Evolutionary conservation across 2,113 vertebrate genomes (phyloP).

Genomic region (Oreochromis tanganicae): DNA sequence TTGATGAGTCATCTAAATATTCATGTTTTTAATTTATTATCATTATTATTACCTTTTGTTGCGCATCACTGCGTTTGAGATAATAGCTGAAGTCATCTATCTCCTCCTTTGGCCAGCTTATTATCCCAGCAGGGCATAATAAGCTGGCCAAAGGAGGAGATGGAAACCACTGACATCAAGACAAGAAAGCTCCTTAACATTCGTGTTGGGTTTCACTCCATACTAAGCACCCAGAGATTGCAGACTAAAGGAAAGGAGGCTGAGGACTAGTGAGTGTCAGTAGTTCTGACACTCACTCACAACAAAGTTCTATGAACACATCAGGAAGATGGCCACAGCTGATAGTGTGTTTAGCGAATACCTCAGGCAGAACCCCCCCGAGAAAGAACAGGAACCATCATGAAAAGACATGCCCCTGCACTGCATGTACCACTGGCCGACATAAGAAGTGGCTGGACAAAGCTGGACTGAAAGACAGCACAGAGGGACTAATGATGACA

Average conservation of each 20-base stretch:
- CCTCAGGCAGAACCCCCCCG: neutral
- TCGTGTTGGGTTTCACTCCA: neutral
- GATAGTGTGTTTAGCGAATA: neutral
- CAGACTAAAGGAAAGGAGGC: neutral
- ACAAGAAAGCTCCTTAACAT: neutral
- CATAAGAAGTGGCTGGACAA: neutral
- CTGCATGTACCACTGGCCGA: neutral
- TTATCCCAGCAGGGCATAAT: neutral
- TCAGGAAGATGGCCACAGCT: neutral
- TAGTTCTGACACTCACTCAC: neutral
- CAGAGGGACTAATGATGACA: neutral
- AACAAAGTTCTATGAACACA: neutral
- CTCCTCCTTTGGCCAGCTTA: neutral
- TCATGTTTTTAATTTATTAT: neutral
- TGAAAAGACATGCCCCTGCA: neutral
- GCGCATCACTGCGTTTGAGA: neutral
- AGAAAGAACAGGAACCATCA: neutral
- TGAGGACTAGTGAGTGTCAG: neutral
- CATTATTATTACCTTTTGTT: neutral
- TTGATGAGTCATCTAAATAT: neutral
- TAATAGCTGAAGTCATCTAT: neutral
- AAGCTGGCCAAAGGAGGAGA: neutral
- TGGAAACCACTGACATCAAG: neutral
- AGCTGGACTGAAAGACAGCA: neutral
- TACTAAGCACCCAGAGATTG: neutral